These are phyloP conservation scores for Phyllopteryx taeniolatus DNA, from an alignment of 2,113 vertebrate genomes.

Conservation along the genomic window DNA sequence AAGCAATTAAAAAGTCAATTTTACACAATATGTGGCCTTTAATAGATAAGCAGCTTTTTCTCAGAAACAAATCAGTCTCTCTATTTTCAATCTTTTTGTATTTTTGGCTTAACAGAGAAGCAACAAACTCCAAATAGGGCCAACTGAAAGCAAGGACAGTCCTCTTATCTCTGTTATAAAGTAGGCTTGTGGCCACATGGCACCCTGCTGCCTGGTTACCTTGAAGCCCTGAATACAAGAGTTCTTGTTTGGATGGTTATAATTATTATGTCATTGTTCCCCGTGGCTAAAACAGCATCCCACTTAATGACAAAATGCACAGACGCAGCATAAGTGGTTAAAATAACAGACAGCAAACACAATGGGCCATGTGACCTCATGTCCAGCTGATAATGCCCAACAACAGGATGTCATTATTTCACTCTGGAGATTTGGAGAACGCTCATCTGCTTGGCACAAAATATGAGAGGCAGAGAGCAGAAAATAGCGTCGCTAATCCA, in stretches of 20 bases:
- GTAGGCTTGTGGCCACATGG: conserved; percentile 40
- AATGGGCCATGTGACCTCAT: conserved; percentile 16
- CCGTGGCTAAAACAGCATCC: not conserved
- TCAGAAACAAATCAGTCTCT: not conserved
- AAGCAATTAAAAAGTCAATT: no score
- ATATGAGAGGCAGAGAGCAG: conserved; percentile 31
- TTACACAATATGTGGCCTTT: not conserved
- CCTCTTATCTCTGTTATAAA: conserved; percentile 49
- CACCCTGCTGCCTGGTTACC: conserved; percentile 29
- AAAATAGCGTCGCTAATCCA: conserved; percentile 47
- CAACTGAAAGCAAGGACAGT: conserved; percentile 17
- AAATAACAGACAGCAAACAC: not conserved
- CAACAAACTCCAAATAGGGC: conserved; percentile 16
- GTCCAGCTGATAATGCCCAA: conserved; percentile 8
- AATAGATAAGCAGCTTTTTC: not conserved
- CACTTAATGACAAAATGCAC: not conserved
- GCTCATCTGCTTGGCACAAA: conserved; percentile 30
- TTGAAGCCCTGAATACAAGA: conserved; percentile 3
- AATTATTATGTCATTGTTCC: not conserved
- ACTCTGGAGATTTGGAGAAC: conserved; percentile 22
- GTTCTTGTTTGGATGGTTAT: not conserved
- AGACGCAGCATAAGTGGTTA: not conserved
- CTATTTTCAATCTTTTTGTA: not conserved
- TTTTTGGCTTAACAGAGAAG: conserved; percentile 35
- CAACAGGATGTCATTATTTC: conserved; percentile 16